Evolutionary conservation across 2,888 invertebrate species (phyloP).

Genomic region (Halocaridina rubra): DNA sequence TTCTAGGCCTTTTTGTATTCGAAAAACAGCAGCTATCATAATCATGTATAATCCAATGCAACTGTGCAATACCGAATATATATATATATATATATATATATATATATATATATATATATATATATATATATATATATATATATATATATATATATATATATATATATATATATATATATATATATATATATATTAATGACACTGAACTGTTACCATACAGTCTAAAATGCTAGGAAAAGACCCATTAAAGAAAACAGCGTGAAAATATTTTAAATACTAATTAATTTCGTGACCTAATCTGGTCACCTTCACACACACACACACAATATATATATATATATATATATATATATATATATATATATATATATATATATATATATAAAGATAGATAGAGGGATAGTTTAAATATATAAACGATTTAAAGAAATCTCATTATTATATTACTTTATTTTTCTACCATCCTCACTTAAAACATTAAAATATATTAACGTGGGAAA

Average conservation of each 20-base stretch:
- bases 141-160: neutral
- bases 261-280: neutral
- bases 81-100: slow-evolving; percentile 19
- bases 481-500: neutral
- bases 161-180: neutral
- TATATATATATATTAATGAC: no score
- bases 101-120: slow-evolving; percentile 15
- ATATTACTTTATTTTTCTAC: slow-evolving; percentile 62
- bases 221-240: no score
- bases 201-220: no score
- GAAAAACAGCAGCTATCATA: neutral
- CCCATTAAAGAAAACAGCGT: no score
- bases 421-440: neutral
- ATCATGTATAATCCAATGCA: no score
- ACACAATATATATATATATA: no score
- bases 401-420: slow-evolving; percentile 12
- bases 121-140: slow-evolving; percentile 19
- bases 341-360: slow-evolving; percentile 20
- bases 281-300: no score
- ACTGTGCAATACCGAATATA: neutral
- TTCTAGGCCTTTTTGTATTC: neutral
- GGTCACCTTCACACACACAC: no score
- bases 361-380: no score
- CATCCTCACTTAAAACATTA: slow-evolving; percentile 64
- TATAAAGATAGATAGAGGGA: no score